A percentile compares a stretch with the other conserved stretches of the same genome.
These are phyloP conservation scores for Octomys mimax DNA, from an alignment of 2,797 vertebrate species.

Conservation along the genomic window DNA sequence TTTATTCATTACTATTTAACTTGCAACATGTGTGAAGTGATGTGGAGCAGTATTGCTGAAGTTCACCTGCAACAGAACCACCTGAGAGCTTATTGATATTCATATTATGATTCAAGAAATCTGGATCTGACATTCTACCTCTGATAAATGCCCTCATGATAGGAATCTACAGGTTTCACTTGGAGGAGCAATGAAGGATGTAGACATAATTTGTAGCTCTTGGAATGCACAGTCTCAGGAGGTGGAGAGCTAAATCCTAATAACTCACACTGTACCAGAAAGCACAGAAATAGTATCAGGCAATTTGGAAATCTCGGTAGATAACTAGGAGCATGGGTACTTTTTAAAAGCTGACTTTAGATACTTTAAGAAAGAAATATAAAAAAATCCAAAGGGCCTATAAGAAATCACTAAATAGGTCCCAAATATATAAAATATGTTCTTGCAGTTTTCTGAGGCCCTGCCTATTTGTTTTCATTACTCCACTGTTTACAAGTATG, in stretches of 20 bases:
- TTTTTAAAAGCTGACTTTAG: not conserved
- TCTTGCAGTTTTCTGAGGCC: not conserved
- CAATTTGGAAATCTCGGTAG: not conserved
- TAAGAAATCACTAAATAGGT: not conserved
- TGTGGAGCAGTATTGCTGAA: not conserved
- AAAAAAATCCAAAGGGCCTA: not conserved
- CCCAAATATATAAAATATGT: not conserved
- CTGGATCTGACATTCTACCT: not conserved
- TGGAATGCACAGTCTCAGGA: not conserved
- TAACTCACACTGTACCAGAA: not conserved
- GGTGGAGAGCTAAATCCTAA: not conserved
- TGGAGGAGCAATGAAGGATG: not conserved
- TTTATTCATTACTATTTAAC: slow-evolving; percentile 41
- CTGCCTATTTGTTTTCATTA: not conserved
- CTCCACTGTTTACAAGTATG: not conserved
- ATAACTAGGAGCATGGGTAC: not conserved
- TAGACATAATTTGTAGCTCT: not conserved
- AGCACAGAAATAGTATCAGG: not conserved
- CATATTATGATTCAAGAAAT: not conserved
- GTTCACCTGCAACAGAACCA: not conserved
- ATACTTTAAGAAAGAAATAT: not conserved
- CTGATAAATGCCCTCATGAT: not conserved
- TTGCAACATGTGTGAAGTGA: not conserved
- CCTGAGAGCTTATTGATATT: not conserved
- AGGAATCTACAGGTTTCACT: not conserved